Base-by-base conservation (phyloP, 2,888 invertebrate species). In the Diogma glabrata region DNA sequence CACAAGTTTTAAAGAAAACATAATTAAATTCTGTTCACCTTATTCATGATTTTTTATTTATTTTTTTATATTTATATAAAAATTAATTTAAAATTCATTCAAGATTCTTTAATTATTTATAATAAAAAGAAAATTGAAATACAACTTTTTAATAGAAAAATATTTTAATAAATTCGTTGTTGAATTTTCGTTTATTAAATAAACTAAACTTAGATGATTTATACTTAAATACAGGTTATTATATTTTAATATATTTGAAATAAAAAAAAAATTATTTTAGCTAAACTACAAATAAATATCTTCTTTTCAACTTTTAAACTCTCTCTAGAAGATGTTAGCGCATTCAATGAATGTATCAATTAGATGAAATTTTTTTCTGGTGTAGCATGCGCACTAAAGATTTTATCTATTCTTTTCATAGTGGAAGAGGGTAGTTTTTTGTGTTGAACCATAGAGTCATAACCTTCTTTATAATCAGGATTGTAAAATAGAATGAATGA, bases 241-340 rank as follows among this genome's bases (percentile, higher is more conserved):
- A n/a, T n/a, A n/a, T n/a, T n/a, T n/a, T n/a, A n/a, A n/a, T n/a
- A n/a, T n/a, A n/a, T n/a, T n/a, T n/a, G n/a, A n/a, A n/a, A n/a
- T n/a, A n/a, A n/a, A n/a, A n/a, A n/a, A n/a, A n/a, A n/a, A n/a
- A n/a, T n/a, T n/a, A n/a, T n/a, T n/a, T n/a, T n/a, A n/a, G n/a
- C n/a, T n/a, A n/a, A n/a, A n/a, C n/a, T n/a, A n/a, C n/a, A n/a
- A n/a, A n/a, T n/a, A n/a, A n/a, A n/a, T n/a, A n/a, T n/a, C n/a
- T n/a, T n/a, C n/a, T n/a, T n/a, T n/a, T n/a, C n/a, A n/a, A n/a
- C n/a, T n/a, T n/a, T n/a, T n/a, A n/a, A n/a, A n/a, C n/a, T n/a
- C n/a, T n/a, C n/a, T n/a, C n/a, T n/a, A n/a, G n/a, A n/a, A 43
- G 43, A 43, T 43, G 43, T 43, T 43, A 43, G 43, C 43, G 43